These are phyloP conservation scores for Lepidocolaptes lacrymiger DNA, from an alignment of 2,797 vertebrate genomes.

Conservation along the genomic window DNA sequence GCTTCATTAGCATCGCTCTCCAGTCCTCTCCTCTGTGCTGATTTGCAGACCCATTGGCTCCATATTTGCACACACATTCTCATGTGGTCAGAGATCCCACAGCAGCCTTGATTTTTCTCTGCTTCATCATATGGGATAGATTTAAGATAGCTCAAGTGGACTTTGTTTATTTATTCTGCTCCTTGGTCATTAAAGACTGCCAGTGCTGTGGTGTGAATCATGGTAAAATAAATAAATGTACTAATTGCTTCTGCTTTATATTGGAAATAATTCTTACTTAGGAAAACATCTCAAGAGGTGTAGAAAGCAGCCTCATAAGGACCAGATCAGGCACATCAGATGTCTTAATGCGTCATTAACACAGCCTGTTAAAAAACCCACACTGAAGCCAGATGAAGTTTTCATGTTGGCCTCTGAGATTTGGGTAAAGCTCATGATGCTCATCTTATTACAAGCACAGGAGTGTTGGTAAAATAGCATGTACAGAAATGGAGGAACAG, in stretches of 20 bases:
- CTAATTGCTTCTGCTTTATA: slow-evolving; percentile 31
- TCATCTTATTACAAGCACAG: background rate
- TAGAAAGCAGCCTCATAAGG: background rate
- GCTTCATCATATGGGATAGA: background rate
- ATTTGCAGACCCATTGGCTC: background rate
- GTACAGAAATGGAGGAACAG: background rate
- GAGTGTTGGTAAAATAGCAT: background rate
- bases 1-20: background rate
- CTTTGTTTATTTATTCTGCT: slow-evolving; percentile 9
- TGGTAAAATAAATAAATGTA: slow-evolving; percentile 24
- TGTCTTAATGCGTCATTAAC: background rate
- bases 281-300: background rate
- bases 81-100: background rate
- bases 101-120: background rate
- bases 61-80: rapidly evolving
- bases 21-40: rapidly evolving
- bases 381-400: background rate
- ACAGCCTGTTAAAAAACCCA: background rate
- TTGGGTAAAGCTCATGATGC: background rate
- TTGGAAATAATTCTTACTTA: background rate
- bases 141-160: background rate
- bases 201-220: background rate
- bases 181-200: background rate
- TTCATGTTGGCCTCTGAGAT: background rate
- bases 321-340: background rate